Percentiles rank a stretch among this genome's conserved stretches.
These are phyloP conservation scores for Holacanthella duospinosa DNA, from an alignment of 2,888 invertebrate genomes.

Conservation along the genomic window DNA sequence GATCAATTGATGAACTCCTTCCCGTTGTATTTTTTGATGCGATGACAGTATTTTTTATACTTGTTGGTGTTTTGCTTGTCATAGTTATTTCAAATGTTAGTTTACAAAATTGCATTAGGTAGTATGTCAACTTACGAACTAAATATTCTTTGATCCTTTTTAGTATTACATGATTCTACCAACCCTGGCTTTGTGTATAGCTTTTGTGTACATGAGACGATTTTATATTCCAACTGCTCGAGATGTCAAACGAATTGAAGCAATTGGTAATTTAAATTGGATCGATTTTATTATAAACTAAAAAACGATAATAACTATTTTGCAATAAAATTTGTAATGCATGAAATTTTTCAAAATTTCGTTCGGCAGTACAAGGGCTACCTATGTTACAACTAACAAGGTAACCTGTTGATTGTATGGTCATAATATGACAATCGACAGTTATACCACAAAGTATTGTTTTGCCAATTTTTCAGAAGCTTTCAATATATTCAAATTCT, in stretches of 20 bases:
- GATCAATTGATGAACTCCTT: constrained; percentile 62
- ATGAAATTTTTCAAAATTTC: too few species aligned
- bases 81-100: constrained; percentile 43
- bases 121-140: too few species aligned
- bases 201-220: constrained; percentile 42
- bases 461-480: too few species aligned
- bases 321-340: not conserved
- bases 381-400: too few species aligned
- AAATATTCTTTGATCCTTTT: too few species aligned
- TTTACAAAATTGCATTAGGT: too few species aligned
- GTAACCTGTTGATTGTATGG: too few species aligned
- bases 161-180: constrained; percentile 42
- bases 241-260: constrained; percentile 46
- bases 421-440: too few species aligned
- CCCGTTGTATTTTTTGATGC: constrained; percentile 54
- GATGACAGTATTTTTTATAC: constrained; percentile 44
- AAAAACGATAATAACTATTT: not conserved
- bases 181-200: constrained; percentile 41
- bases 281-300: too few species aligned
- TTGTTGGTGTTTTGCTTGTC: constrained; percentile 44
- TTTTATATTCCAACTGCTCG: constrained; percentile 45
- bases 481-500: too few species aligned
- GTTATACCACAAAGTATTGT: too few species aligned
- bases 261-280: constrained; percentile 43
- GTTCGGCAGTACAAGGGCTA: too few species aligned